These are phyloP conservation scores for Cyclophora albipunctata DNA, from an alignment of 2,888 invertebrate genomes.

Conservation along the genomic window DNA sequence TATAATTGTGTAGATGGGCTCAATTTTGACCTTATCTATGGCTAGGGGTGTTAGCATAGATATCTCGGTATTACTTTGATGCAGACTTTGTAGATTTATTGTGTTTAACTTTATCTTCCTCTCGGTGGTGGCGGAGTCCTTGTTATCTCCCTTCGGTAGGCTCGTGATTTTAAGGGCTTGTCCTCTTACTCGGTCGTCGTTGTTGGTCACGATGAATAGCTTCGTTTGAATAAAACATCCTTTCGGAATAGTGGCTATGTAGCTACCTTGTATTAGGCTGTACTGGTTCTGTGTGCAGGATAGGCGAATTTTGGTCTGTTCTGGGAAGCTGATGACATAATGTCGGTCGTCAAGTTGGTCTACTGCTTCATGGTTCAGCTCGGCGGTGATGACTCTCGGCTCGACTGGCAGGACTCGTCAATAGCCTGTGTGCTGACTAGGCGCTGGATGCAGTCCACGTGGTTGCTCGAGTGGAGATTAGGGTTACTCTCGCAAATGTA, in stretches of 20 bases:
- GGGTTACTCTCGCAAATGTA: slow-evolving; percentile 13
- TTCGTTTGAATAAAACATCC: background rate
- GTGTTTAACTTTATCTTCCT: background rate
- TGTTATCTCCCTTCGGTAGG: background rate
- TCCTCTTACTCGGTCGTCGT: slow-evolving; percentile 3
- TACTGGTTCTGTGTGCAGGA: slow-evolving; percentile 12
- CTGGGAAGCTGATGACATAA: slow-evolving; percentile 14
- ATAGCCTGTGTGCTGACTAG: slow-evolving; percentile 4
- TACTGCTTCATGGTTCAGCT: slow-evolving; percentile 4
- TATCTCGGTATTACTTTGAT: background rate
- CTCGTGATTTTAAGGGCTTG: slow-evolving; percentile 2
- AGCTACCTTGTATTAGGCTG: slow-evolving; percentile 4
- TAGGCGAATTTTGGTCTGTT: slow-evolving; percentile 8
- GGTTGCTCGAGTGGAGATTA: background rate
- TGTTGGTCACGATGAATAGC: slow-evolving; percentile 1
- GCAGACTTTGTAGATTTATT: background rate
- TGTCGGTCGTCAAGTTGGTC: slow-evolving; percentile 14
- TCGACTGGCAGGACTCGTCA: slow-evolving; percentile 1
- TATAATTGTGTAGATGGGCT: too few species aligned
- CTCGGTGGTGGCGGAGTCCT: background rate
- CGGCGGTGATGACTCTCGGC: slow-evolving; percentile 3
- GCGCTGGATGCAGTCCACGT: slow-evolving; percentile 4
- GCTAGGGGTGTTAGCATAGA: background rate
- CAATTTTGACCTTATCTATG: background rate
- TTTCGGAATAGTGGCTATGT: background rate